phyloP scores from a whole-genome alignment of 2,888 invertebrate genomes.

The Ochlodes sylvanus region DNA sequence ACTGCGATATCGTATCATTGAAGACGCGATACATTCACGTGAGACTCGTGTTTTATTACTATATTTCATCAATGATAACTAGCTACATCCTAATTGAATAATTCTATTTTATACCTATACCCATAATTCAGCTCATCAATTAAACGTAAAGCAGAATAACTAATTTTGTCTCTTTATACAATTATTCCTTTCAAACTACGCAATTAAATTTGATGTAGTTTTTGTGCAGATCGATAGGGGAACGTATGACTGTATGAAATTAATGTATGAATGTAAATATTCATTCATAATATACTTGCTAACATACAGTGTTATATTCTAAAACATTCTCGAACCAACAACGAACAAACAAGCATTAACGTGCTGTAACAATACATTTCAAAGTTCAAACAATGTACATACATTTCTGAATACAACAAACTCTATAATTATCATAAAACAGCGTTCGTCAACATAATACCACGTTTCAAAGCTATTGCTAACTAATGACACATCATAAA shows the following conservation, averaged over 20 bases:
- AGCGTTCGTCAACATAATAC: neutral
- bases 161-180: too few species aligned
- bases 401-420: neutral
- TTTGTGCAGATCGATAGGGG: too few species aligned
- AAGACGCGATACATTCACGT: neutral
- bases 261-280: too few species aligned
- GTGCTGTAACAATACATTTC: neutral
- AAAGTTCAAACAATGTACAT: constrained; percentile 1
- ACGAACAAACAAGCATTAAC: neutral
- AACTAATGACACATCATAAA: neutral
- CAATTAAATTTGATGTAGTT: too few species aligned
- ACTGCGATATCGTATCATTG: neutral
- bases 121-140: too few species aligned
- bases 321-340: neutral
- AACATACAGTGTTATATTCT: neutral
- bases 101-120: too few species aligned
- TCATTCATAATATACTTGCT: too few species aligned
- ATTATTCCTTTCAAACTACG: too few species aligned
- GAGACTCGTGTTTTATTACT: neutral
- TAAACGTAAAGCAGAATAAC: too few species aligned
- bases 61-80: neutral
- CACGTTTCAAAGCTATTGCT: neutral
- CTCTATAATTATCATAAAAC: constrained; percentile 1
- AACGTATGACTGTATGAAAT: too few species aligned
- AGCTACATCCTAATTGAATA: too few species aligned